Base-by-base conservation (phyloP, 2,888 invertebrate genomes). In the Drosophila demipolita region DNA sequence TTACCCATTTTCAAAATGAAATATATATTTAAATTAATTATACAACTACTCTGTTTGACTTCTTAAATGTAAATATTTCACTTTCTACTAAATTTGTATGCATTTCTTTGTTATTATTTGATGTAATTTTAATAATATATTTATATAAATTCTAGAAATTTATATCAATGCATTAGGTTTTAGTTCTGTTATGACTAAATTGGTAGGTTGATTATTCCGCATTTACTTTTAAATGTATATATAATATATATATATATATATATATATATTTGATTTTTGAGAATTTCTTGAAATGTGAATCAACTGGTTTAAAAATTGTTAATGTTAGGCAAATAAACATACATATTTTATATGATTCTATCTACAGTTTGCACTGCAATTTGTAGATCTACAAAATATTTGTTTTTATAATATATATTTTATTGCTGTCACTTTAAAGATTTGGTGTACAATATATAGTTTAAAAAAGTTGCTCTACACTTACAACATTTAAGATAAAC, bases 61-160 rank as follows among this genome's bases (percentile, higher is more conserved):
- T 72, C 89, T 87, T 90, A 87, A 73, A 83, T 75, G 54, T 79
- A 78, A 70, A 77, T 71, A 75, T 70, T 76, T 82, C 70, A 79
- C 80, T 82, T 78, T 77, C 73, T 83, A 79, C 84, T 89, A 87
- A 45, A 87, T 90, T 82, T 83, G 73, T 75, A 78, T 83, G 69
- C 78, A 77, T 78, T 80, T 83, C 53, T 78, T 70, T 72, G 38
- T 55, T 57, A 15, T 73, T 60, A 73, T 66, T 80, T 85, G 78
- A 77, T 79, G 75, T 83, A 67, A 67, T 76, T 82, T 83, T 68
- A 59, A 66, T 87, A 78, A 70, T 61, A 73, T 57, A 64, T 81
- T 75, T 71, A 86, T 87, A 87, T 89, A 87, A 85, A 86, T 86
- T 90, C 88, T 90, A 80, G 73, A 82, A 73, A 89, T 85, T 73